A percentile compares a stretch with the other conserved stretches of the same genome.
These are phyloP conservation scores for Micropterix aruncella DNA, from an alignment of 2,888 invertebrate genomes.

Conservation along the genomic window DNA sequence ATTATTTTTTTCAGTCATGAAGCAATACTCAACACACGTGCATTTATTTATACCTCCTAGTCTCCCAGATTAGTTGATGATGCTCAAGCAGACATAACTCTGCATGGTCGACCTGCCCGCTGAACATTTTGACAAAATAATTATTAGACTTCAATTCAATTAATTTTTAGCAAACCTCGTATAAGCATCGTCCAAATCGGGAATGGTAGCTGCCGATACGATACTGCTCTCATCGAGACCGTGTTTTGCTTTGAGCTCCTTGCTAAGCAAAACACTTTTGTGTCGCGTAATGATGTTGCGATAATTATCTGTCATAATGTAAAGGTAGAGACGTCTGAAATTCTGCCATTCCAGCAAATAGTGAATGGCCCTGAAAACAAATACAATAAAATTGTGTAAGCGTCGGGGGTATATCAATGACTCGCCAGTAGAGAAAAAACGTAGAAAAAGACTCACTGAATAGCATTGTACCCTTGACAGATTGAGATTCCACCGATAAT, in stretches of 20 bases:
- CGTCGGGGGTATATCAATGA: too few species aligned
- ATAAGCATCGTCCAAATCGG: conserved; percentile 82
- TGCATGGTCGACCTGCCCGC: neutral
- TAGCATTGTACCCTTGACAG: conserved; percentile 89
- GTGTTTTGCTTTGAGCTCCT: conserved; percentile 53
- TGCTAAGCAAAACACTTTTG: conserved; percentile 57
- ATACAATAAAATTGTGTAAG: too few species aligned
- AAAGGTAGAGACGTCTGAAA: conserved; percentile 78
- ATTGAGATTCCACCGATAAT: conserved; percentile 85
- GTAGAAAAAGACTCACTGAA: conserved; percentile 51
- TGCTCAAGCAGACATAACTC: too few species aligned
- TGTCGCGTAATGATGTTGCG: conserved; percentile 78
- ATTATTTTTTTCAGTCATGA: too few species aligned
- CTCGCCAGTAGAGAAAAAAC: too few species aligned
- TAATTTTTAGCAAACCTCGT: conserved; percentile 52
- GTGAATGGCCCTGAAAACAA: conserved; percentile 56
- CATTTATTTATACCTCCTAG: too few species aligned
- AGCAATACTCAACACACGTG: too few species aligned
- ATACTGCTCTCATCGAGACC: conserved; percentile 68
- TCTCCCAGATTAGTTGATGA: too few species aligned
- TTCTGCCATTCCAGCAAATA: conserved; percentile 78
- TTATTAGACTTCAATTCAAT: conserved; percentile 1
- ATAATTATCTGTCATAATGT: conserved; percentile 87
- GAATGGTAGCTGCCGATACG: conserved; percentile 73
- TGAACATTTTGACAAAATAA: conserved; percentile 3